Percentiles rank a stretch among this genome's conserved stretches.
Conservation (phyloP, 2,888 invertebrate species). For the Melikaiella ostensackeni region DNA sequence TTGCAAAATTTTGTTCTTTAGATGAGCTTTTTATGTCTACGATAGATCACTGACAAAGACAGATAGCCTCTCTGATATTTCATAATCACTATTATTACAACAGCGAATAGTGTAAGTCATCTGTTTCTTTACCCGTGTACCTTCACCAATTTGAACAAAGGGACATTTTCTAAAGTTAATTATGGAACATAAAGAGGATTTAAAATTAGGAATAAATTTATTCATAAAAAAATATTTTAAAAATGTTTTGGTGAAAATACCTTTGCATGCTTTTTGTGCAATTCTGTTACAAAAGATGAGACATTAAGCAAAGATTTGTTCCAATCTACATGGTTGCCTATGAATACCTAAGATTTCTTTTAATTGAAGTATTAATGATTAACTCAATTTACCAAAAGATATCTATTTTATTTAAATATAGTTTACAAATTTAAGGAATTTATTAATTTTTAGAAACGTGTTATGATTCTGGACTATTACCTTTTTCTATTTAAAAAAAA, state of each 20-base stretch:
- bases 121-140: not conserved
- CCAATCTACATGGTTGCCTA: too few relatives aligned
- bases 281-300: too few relatives aligned
- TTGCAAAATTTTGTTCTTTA: conserved; percentile 13
- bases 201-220: not conserved
- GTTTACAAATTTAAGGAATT: too few relatives aligned
- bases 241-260: not conserved
- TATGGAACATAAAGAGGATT: not conserved
- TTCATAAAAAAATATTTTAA: not conserved
- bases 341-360: too few relatives aligned
- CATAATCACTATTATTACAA: conserved; percentile 27
- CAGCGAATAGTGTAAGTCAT: conserved; percentile 20
- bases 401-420: too few relatives aligned
- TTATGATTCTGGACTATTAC: too few relatives aligned
- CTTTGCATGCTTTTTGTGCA: too few relatives aligned
- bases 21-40: conserved; percentile 27
- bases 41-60: conserved; percentile 12
- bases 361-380: too few relatives aligned
- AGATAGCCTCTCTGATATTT: conserved; percentile 26
- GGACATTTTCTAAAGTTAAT: not conserved
- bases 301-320: too few relatives aligned
- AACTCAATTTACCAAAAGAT: too few relatives aligned
- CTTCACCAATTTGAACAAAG: not conserved
- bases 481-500: too few relatives aligned
- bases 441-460: too few relatives aligned